Base-by-base conservation (phyloP, 2,888 invertebrate species). In the Encarsia formosa region DNA sequence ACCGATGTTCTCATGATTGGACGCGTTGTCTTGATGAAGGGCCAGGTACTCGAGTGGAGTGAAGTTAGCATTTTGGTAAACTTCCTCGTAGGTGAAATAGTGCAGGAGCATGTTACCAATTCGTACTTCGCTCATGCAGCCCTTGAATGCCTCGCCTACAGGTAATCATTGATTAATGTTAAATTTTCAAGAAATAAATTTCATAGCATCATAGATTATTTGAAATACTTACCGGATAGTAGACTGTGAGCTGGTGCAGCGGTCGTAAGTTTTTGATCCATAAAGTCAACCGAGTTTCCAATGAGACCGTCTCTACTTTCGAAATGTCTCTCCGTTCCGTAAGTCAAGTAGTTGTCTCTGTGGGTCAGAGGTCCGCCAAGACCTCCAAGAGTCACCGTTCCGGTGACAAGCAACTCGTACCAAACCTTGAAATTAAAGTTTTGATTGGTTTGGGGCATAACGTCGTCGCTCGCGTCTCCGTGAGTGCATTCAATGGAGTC, bases 81-180 rank as follows among this genome's bases (percentile, higher is more conserved):
- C 81, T 70, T 88, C 83, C 56, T 81, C 78, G 67, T 85, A 83
- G 22, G 85, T 81, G 76, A 90, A 93, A 76, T 87, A 95, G 4
- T 95, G 94, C 59, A 96, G 76, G 55, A 95, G 78, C 60, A 90
- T 79, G 44, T 82, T 81, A 44, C 91, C 92, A 51, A 96, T 84
- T 65, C 93, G 82, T 42, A 92, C 86, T 68, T 92, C 92, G 23
- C 89, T 87, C 64, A 96, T 76, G 71, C 95, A 96, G 5, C 95
- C 96, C 79, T 91, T 81, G 50, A 71, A 74, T 0, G 69, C 63
- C 56, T 71, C 70, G 4, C 70, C 73, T 73, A 38, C 11, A 24
- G 24, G 5, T 8, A 39, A 13, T 43, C 2, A 40, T 38, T 15
- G 20, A 38, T 20, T n/a, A n/a, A n/a, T n/a, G n/a, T n/a, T n/a